Evolutionary conservation across 2,888 invertebrate species (phyloP), one percentile per base, ranked within the genome.

Genomic region (Alentia gelatinosa): DNA sequence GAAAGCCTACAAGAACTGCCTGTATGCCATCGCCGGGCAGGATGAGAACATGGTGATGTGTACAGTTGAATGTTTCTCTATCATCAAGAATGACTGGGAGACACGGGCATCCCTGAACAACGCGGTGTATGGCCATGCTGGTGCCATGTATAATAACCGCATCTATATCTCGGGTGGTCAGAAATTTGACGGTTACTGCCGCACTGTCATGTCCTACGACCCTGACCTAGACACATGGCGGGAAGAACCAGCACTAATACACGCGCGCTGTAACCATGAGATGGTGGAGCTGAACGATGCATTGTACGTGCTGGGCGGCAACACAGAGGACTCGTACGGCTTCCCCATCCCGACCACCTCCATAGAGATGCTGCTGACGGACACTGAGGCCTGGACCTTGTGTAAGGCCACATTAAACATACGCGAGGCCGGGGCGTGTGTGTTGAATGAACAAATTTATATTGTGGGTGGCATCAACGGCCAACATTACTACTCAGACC

Each of bases 21-120:
- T 96, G 83, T 95, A 94, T 91, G 95, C 95, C 0, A 93, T 96
- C 7, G 95, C 94, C 9, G 96, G 95, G 0, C 95, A 96, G 92
- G 96, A 96, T 93, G 95, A 96, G 92, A 95, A 95, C 92, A 94
- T 95, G 91, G 95, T 96, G n/a, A 95, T 95, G 95, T 95, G 95
- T 91, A 95, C 95, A 0, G 94, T 95, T 56, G 96, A 96, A 91
- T 93, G 94, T 91, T 95, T 94, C 92, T 94, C 94, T 88, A 95
- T 95, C 33, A 94, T 93, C 0, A 94, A 93, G 19, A 95, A 96
- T 91, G 95, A 96, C 68, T 96, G 96, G 96, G 94, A 94, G 63
- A 92, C 94, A 91, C 94, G 94, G 74, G 93, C 94, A 26, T 94
- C 95, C 0, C 93, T 95, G 68, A 94, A 93, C 86, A 93, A 95